Percentiles rank a stretch among this genome's conserved stretches.
phyloP scores from a whole-genome alignment of 2,797 vertebrate genomes.

The Hippopotamyrus pictus region DNA sequence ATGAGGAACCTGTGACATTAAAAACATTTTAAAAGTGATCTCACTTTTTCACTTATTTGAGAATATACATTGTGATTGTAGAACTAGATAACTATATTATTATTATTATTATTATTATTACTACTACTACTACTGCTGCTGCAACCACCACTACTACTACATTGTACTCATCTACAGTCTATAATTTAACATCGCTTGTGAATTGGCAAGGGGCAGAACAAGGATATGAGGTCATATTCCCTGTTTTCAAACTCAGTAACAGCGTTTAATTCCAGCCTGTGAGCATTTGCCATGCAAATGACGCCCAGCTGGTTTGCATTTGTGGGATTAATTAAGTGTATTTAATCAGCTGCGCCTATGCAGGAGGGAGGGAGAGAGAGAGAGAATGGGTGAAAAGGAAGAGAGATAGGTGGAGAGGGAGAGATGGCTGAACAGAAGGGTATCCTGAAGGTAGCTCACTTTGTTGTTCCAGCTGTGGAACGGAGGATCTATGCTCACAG shows the following conservation, averaged over 20 bases:
- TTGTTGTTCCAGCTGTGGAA: neutral
- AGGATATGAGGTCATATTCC: neutral
- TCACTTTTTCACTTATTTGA: neutral
- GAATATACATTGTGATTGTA: neutral
- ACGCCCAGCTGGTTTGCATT: slow-evolving; percentile 9
- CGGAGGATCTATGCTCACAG: neutral
- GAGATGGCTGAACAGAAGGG: neutral
- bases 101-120: neutral
- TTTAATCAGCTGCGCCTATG: slow-evolving; percentile 11
- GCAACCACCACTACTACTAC: neutral
- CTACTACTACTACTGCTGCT: neutral
- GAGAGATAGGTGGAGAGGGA: no score
- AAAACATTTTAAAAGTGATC: neutral
- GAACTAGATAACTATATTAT: neutral
- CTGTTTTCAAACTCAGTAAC: neutral
- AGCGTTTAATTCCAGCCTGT: neutral
- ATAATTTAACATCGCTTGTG: neutral
- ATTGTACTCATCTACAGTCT: neutral
- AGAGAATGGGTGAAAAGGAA: no score
- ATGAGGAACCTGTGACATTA: slow-evolving; percentile 51
- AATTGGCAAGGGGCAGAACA: neutral
- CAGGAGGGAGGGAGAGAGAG: neutral
- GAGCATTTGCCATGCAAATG: slow-evolving; percentile 8
- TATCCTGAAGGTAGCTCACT: neutral
- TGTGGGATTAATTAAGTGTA: slow-evolving; percentile 6